Conservation (phyloP, 1,140 invertebrate genomes). For the Tyrophagus putrescentiae region DNA sequence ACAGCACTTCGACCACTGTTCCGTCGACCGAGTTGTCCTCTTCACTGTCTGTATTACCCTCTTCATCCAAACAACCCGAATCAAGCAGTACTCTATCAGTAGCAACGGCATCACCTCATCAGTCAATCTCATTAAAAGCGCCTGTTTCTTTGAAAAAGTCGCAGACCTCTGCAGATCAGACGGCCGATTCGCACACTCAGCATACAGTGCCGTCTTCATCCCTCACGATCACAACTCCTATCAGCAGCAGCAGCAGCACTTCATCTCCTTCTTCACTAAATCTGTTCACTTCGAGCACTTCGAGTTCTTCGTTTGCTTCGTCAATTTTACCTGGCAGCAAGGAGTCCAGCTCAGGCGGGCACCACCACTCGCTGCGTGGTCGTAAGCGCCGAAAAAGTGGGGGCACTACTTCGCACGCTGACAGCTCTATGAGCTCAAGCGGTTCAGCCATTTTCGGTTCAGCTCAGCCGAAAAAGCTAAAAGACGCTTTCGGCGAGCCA, state of each 20-base stretch:
- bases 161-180: neutral
- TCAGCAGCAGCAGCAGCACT: neutral
- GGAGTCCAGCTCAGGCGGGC: too few species aligned
- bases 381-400: constrained; percentile 5
- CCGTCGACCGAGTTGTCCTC: too few species aligned
- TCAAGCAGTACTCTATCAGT: too few species aligned
- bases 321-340: too few species aligned
- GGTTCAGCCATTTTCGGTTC: neutral
- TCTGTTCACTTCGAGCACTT: neutral
- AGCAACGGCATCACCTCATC: neutral
- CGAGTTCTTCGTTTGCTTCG: neutral
- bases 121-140: neutral
- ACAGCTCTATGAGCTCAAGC: neutral
- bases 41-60: too few species aligned
- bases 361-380: neutral
- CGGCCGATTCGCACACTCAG: neutral
- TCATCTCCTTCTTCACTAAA: neutral
- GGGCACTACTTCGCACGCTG: too few species aligned
- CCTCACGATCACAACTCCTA: neutral
- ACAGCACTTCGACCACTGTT: too few species aligned
- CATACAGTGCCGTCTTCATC: neutral
- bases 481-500: neutral
- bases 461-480: neutral
- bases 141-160: neutral
- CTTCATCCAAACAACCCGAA: too few species aligned